Conservation (phyloP, 1,140 invertebrate genomes). For the Tetramorium simillimum region DNA sequence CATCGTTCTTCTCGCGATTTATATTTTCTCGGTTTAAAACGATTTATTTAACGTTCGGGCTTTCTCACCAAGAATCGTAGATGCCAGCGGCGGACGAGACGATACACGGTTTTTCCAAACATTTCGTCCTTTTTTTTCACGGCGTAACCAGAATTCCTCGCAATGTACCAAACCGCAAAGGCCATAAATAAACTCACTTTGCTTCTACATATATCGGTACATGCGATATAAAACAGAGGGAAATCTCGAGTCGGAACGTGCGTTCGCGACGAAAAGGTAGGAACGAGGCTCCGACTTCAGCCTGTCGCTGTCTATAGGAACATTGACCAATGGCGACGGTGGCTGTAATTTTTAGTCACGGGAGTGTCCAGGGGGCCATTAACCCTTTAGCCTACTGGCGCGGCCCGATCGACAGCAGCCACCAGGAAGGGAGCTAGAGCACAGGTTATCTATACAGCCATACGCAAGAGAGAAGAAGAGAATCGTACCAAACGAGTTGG, state of each 20-base stretch:
- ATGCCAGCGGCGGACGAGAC: constrained; percentile 35
- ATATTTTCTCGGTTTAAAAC: constrained; percentile 55
- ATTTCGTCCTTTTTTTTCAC: constrained; percentile 40
- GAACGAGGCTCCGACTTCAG: background rate
- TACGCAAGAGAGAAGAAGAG: constrained; percentile 29
- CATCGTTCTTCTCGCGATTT: constrained; percentile 44
- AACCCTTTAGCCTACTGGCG: constrained; percentile 72
- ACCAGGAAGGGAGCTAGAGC: constrained; percentile 23
- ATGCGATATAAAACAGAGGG: constrained; percentile 28
- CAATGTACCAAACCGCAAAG: constrained; percentile 29
- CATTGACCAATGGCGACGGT: constrained; percentile 18
- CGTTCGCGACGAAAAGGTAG: background rate
- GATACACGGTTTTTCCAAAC: constrained; percentile 43
- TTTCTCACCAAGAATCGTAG: constrained; percentile 35
- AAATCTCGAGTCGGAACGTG: constrained; percentile 44
- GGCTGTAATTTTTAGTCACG: constrained; percentile 61
- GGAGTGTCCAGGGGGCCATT: constrained; percentile 58
- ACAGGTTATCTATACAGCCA: background rate
- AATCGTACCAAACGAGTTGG: constrained; percentile 35
- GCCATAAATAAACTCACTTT: constrained; percentile 63
- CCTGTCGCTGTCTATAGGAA: constrained; percentile 11
- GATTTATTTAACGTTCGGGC: constrained; percentile 56
- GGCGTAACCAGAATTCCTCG: constrained; percentile 35
- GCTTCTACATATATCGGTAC: constrained; percentile 32
- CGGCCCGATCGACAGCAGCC: constrained; percentile 26